Conservation (phyloP, 2,113 vertebrate species). For the Camelus dromedarius region DNA sequence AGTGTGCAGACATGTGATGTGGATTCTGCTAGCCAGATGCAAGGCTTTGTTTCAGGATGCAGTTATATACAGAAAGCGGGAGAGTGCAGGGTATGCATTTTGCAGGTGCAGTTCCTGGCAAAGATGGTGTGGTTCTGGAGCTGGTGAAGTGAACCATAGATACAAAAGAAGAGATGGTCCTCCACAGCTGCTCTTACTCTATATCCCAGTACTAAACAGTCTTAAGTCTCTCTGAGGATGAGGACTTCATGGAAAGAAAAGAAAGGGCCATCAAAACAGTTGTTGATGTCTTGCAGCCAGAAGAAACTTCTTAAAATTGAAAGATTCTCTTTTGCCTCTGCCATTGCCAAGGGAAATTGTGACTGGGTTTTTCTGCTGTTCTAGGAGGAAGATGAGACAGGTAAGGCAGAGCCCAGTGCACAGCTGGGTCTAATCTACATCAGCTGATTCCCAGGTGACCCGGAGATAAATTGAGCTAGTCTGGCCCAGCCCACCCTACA, state of each 20-base stretch:
- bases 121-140: not conserved
- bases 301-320: not conserved
- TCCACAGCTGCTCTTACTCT: constrained; percentile 92
- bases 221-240: constrained; percentile 92
- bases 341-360: not conserved
- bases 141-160: constrained; percentile 94
- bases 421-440: not conserved
- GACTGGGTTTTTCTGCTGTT: not conserved
- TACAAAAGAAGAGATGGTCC: constrained; percentile 94
- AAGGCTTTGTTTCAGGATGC: not conserved
- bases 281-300: constrained; percentile 83
- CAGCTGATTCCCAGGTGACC: not conserved
- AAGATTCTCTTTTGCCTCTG: not conserved
- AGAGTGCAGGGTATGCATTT: not conserved
- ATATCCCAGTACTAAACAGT: constrained; percentile 93
- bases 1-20: not conserved
- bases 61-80: not conserved
- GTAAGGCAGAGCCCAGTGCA: not conserved
- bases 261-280: constrained; percentile 88
- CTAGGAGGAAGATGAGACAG: not conserved
- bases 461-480: not conserved
- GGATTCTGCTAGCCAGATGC: not conserved
- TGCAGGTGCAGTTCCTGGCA: not conserved
- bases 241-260: constrained; percentile 91
- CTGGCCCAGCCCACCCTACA: not conserved